phyloP scores from a whole-genome alignment of 1,140 invertebrate genomes.

The Leptestheria dahalacensis region DNA sequence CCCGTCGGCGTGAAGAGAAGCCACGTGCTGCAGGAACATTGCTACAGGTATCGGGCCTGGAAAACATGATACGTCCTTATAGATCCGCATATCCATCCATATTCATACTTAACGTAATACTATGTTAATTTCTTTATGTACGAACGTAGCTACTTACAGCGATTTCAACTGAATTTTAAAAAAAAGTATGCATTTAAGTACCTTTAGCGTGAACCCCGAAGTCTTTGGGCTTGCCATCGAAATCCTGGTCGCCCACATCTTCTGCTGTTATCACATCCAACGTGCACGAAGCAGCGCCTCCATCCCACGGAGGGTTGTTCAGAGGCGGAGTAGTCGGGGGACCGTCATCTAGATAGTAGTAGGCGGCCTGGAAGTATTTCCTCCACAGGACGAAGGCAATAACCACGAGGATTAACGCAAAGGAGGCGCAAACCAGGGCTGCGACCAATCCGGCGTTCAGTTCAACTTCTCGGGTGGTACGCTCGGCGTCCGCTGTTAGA shows the following conservation, averaged over 20 bases:
- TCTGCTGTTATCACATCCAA: constrained; percentile 7
- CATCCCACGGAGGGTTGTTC: constrained; percentile 16
- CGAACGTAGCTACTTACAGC: too few relatives aligned
- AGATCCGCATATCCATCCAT: too few relatives aligned
- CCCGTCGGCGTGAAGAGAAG: constrained; percentile 65
- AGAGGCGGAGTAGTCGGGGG: constrained; percentile 35
- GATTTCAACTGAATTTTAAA: too few relatives aligned
- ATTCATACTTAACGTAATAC: too few relatives aligned
- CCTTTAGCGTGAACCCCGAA: neutral
- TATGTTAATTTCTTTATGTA: too few relatives aligned
- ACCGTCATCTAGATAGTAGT: constrained; percentile 66
- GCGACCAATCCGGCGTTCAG: constrained; percentile 54
- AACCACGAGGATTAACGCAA: constrained; percentile 51
- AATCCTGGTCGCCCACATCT: neutral
- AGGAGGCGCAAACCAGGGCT: constrained; percentile 52
- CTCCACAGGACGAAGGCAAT: constrained; percentile 59
- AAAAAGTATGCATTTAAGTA: too few relatives aligned
- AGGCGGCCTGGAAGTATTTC: constrained; percentile 41
- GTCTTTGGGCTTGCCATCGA: neutral
- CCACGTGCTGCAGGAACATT: constrained; percentile 63
- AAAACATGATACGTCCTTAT: neutral
- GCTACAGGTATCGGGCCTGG: constrained; percentile 48
- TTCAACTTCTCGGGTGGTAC: constrained; percentile 36
- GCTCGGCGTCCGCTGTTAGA: constrained; percentile 34
- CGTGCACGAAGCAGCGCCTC: constrained; percentile 3